These are phyloP conservation scores for Polyploca ridens DNA, from an alignment of 2,888 invertebrate species.

Conservation along the genomic window DNA sequence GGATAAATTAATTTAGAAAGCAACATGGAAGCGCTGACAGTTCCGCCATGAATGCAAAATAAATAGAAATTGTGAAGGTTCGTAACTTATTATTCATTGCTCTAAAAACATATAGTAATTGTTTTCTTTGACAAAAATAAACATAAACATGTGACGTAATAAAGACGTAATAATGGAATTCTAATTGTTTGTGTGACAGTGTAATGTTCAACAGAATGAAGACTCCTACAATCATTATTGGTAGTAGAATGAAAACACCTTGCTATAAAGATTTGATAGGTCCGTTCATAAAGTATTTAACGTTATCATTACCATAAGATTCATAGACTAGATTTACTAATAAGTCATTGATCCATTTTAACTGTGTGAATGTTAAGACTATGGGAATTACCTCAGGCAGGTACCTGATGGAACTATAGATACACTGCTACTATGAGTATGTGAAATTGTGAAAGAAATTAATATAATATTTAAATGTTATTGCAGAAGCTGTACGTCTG, in stretches of 20 bases:
- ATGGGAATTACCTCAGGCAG: not conserved
- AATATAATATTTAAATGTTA: conserved; percentile 19
- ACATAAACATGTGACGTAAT: conserved; percentile 39
- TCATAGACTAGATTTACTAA: not conserved
- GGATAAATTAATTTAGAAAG: conserved; percentile 70
- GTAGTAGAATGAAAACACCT: not conserved
- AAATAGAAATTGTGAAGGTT: conserved; percentile 83
- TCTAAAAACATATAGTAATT: conserved; percentile 36
- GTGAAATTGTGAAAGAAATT: not conserved
- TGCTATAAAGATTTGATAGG: not conserved
- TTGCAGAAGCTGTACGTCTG: conserved; percentile 72
- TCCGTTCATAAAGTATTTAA: not conserved
- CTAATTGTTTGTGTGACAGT: conserved; percentile 16
- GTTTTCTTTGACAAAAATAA: conserved; percentile 33
- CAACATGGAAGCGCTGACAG: conserved; percentile 85
- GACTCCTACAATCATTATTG: not conserved
- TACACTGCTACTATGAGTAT: not conserved
- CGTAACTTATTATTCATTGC: conserved; percentile 40
- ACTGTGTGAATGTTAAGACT: not conserved
- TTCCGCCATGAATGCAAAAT: conserved; percentile 86
- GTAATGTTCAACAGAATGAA: not conserved
- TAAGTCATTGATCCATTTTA: not conserved
- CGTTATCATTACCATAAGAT: not conserved
- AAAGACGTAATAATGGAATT: conserved; percentile 20
- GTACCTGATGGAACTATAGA: no score